These are phyloP conservation scores for Nipponia nippon DNA, from an alignment of 2,113 vertebrate genomes.

Conservation along the genomic window DNA sequence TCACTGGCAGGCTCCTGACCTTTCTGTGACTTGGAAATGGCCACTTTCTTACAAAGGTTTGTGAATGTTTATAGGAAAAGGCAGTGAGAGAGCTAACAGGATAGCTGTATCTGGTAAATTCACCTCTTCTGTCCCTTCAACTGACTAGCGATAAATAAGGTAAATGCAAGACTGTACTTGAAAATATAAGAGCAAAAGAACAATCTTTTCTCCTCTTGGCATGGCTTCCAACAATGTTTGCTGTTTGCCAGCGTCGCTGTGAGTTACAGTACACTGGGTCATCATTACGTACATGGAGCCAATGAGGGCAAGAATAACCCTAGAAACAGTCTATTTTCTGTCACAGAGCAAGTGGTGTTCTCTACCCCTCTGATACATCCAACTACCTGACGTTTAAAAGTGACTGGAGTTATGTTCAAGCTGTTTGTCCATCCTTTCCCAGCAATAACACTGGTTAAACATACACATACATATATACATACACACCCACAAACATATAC, in stretches of 20 bases:
- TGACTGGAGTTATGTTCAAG: background rate
- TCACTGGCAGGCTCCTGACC: background rate
- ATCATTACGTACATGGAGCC: background rate
- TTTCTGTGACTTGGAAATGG: background rate
- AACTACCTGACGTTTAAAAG: background rate
- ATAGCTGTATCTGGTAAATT: background rate
- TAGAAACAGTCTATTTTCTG: background rate
- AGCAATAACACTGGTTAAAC: background rate
- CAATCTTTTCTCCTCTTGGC: background rate
- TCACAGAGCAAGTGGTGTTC: background rate
- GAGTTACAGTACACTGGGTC: background rate
- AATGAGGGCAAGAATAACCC: background rate
- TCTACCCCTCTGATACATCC: background rate
- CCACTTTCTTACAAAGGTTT: background rate
- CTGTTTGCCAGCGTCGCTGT: background rate
- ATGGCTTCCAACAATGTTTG: background rate
- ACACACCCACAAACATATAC: background rate
- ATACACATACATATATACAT: fast-evolving
- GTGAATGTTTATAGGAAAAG: background rate
- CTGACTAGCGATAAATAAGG: background rate
- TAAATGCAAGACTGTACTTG: background rate
- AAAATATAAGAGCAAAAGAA: conserved; percentile 16
- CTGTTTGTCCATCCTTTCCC: background rate
- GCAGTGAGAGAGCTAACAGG: background rate
- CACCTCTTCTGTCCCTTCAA: background rate